Evolutionary conservation across 2,113 vertebrate species (phyloP).

Genomic region (Sialia sialis): DNA sequence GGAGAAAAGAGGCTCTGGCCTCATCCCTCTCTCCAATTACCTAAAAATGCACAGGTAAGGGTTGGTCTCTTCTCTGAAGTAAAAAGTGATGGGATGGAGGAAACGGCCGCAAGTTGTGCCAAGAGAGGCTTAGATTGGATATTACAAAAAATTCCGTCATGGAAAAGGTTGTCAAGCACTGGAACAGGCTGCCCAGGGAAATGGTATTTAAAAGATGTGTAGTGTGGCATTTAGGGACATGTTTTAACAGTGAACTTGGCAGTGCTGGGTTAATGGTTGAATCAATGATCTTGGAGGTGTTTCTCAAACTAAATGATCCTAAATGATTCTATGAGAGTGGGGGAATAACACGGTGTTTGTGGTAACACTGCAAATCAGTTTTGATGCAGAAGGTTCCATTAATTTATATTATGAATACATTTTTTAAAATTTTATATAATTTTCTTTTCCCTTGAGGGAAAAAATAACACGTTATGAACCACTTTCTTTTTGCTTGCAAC

Average conservation of each 20-base stretch:
- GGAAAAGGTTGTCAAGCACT: not conserved
- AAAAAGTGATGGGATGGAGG: not conserved
- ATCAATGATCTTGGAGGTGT: not conserved
- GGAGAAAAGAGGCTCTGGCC: not conserved
- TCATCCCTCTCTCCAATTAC: not conserved
- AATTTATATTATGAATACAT: not conserved
- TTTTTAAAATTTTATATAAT: not conserved
- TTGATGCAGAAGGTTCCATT: not conserved
- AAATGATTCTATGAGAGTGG: not conserved
- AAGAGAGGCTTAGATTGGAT: not conserved
- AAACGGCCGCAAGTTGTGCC: not conserved
- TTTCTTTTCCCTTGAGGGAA: not conserved
- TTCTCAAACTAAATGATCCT: not conserved
- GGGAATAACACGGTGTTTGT: rapidly evolving
- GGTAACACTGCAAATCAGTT: not conserved
- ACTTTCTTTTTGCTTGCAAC: not conserved
- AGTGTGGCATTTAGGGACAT: not conserved
- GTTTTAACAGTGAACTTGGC: not conserved
- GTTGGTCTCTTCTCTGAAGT: not conserved
- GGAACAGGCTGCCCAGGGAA: not conserved
- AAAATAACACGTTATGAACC: not conserved
- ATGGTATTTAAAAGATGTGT: not conserved
- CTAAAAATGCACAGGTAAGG: not conserved
- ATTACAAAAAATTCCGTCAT: not conserved
- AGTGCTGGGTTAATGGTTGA: not conserved